Base-by-base conservation (phyloP, 2,888 invertebrate species). In the Philopedon plagiatum region DNA sequence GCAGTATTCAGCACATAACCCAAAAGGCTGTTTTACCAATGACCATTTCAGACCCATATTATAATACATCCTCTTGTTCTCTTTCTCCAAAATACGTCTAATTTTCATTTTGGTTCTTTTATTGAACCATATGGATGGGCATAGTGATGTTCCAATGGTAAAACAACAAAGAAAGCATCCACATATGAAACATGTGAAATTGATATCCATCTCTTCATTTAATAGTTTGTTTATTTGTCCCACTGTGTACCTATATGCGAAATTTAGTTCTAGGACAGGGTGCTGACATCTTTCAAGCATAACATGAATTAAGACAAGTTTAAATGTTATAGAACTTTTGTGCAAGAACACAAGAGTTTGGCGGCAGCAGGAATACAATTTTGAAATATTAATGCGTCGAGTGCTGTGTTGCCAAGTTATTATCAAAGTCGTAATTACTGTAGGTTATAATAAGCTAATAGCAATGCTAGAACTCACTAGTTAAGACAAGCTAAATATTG, bases 101-200 rank as follows among this genome's bases (percentile, higher is more conserved):
- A 82, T 54, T 69, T 74, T 67, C 5, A 71, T 70, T 67, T 77
- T 78, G 1, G 78, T 78, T 23, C 72, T 73, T 69, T 75, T 79
- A 61, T 78, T 77, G 23, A 79, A 60, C 26, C 77, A 63, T 29
- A 82, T 11, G 21, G 78, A 73, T 3, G 81, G 81, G 54, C 76
- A 76, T 18, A 81, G 63, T 0, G 81, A 80, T n/a, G 77, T 58
- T 11, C 82, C 81, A 8, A 78, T 61, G 0, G 80, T 80, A 64
- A 81, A 82, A 67, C 79, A 80, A 29, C 76, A 77, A 62, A 76
- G 77, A 15, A 78, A 46, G 67, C 80, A 81, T 21, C 81, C 80
- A 57, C 73, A 75, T 23, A 80, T 61, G 11, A 78, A 74, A 65
- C 79, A 75, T 57, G 78, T 73, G 13, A 79, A 73, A 46, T 79